Percentiles rank a stretch among this genome's conserved stretches.
Evolutionary conservation across 2,888 invertebrate genomes (phyloP).

Genomic region (Dolomedes plantarius): DNA sequence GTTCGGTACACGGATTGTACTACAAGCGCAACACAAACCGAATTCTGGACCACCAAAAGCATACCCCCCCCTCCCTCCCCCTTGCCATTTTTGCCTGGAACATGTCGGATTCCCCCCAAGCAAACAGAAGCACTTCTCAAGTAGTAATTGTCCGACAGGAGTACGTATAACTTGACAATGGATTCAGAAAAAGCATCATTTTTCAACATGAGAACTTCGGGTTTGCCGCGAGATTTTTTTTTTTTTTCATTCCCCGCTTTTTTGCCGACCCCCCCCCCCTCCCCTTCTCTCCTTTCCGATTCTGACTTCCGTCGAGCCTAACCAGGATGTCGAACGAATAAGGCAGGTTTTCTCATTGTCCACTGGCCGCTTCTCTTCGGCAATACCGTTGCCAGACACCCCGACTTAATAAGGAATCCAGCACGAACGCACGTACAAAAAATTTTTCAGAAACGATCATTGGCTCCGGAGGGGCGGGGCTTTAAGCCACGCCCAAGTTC

Average conservation of each 20-base stretch:
- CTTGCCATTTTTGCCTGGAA: too few species aligned
- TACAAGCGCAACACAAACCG: not conserved
- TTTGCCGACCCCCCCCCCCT: not conserved
- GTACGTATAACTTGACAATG: slow-evolving; percentile 37
- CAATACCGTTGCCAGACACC: not conserved
- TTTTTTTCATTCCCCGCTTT: slow-evolving; percentile 21
- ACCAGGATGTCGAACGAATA: slow-evolving; percentile 50
- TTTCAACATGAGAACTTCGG: slow-evolving; percentile 58
- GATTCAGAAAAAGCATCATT: slow-evolving; percentile 48
- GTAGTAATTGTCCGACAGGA: slow-evolving; percentile 63
- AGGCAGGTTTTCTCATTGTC: slow-evolving; percentile 69
- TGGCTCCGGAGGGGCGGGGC: slow-evolving; percentile 48
- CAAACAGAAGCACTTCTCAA: slow-evolving; percentile 55
- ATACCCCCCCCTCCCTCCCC: not conserved
- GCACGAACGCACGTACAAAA: not conserved
- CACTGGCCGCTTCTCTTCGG: slow-evolving; percentile 1
- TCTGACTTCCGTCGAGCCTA: slow-evolving; percentile 39
- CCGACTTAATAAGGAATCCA: slow-evolving; percentile 6
- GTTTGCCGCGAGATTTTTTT: slow-evolving; percentile 18
- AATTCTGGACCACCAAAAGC: not conserved
- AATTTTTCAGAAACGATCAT: slow-evolving; percentile 32
- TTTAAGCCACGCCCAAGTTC: slow-evolving; percentile 29
- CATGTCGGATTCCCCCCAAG: slow-evolving; percentile 9
- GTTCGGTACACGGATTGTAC: not conserved
- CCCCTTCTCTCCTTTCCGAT: not conserved